phyloP scores from a whole-genome alignment of 2,797 vertebrate species.

The Linurgus olivaceus region DNA sequence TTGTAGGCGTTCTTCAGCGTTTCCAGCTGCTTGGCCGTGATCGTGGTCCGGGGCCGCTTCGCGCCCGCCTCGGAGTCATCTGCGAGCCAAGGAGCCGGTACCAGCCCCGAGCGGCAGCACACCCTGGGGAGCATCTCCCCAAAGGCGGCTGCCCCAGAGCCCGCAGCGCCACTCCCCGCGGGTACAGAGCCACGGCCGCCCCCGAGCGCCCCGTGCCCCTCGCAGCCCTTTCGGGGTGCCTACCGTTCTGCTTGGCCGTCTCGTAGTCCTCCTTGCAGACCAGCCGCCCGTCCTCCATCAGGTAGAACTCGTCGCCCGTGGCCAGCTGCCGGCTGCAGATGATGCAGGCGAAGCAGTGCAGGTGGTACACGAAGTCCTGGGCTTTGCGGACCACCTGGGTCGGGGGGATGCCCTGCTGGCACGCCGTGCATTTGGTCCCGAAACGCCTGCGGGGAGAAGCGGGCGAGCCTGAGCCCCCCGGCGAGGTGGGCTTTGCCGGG shows the following conservation, averaged over 20 bases:
- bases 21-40: slow-evolving; percentile 97
- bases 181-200: neutral
- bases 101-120: neutral
- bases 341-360: slow-evolving; percentile 96
- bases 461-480: neutral
- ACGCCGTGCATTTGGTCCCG: slow-evolving; percentile 97
- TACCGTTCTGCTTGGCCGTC: slow-evolving; percentile 97
- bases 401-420: slow-evolving; percentile 96
- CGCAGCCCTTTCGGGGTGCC: neutral
- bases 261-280: slow-evolving; percentile 99
- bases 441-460: slow-evolving; percentile 83
- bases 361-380: slow-evolving; percentile 98
- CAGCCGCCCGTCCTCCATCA: slow-evolving; percentile 96
- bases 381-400: slow-evolving; percentile 98
- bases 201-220: rapidly evolving
- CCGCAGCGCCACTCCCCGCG: rapidly evolving
- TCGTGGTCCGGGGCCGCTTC: slow-evolving; percentile 95
- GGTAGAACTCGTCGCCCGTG: slow-evolving; percentile 97
- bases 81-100: slow-evolving; percentile 48
- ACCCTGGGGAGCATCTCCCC: rapidly evolving
- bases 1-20: slow-evolving; percentile 98
- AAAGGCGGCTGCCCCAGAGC: neutral
- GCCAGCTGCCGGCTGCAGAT: slow-evolving; percentile 96
- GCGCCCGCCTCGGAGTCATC: slow-evolving; percentile 96
- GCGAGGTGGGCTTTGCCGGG: neutral